Base-by-base conservation (phyloP, 1,140 invertebrate species). In the Drosophila pandora region DNA sequence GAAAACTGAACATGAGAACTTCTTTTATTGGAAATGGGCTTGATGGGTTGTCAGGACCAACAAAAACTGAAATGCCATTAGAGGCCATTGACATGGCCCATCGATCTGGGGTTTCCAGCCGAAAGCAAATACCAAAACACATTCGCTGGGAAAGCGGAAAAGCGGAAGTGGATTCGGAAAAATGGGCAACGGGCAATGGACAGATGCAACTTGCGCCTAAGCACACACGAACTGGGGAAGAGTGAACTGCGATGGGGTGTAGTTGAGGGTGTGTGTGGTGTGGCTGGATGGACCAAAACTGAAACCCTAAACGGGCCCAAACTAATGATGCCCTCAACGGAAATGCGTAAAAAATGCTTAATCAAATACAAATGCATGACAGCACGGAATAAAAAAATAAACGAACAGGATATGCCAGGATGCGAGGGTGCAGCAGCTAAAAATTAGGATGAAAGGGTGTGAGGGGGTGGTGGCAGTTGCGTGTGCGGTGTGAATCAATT, bases 341-440 rank as follows among this genome's bases (percentile, higher is more conserved):
- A 90, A 90, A 77, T 67, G 72, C 87, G 70, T 90, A 88, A 87
- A 90, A 90, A 90, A 87, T 83, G 76, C 77, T 90, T 78, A 83
- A 83, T 90, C 87, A 90, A 90, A 90, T 63, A 83, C 68, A 76
- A 88, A 82, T 71, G 81, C 87, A 87, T 87, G 87, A 87, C 87
- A 80, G 72, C 68, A 90, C 82, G 82, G 59, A 55, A 68, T 21
- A 53, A 82, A 79, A 74, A 72, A 21, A 23, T 28, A 28, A 7
- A 55, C 58, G 21, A 67, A 39, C 74, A 77, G 74, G 64, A 76
- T 68, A 74, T 48, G 43, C 62, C 54, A 37, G 64, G 53, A 72
- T 59, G 71, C 60, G 78, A 54, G 61, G 77, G 58, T 61, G 80
- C 62, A 63, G 70, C 59, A 32, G 67, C 13, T 55, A 63, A 32